A percentile compares a stretch with the other conserved stretches of the same genome.
Conservation (phyloP, 2,888 invertebrate genomes). For the Thalpophila matura region DNA sequence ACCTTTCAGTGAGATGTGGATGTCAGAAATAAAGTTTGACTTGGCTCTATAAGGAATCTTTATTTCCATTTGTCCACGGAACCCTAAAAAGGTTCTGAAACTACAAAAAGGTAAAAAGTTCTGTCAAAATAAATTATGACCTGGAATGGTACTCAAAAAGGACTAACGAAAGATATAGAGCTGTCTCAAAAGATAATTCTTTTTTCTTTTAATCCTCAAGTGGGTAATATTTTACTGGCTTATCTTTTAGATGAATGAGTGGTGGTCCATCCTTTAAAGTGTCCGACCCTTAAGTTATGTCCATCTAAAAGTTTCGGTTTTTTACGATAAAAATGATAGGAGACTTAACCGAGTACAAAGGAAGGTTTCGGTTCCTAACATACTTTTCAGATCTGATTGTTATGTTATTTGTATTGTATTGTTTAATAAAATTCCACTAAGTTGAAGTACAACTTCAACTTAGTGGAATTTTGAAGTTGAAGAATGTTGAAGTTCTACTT, state of each 20-base stretch:
- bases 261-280: background rate
- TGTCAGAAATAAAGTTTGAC: too few species aligned
- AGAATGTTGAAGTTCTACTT: too few species aligned
- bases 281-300: conserved; percentile 2
- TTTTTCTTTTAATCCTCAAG: conserved; percentile 49
- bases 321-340: too few species aligned
- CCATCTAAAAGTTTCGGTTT: background rate
- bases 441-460: too few species aligned
- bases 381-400: too few species aligned
- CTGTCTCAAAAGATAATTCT: conserved; percentile 36
- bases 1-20: too few species aligned
- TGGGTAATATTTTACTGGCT: conserved; percentile 49
- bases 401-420: too few species aligned
- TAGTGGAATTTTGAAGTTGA: too few species aligned
- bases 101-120: conserved; percentile 10
- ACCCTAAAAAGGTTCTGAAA: background rate
- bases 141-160: conserved; percentile 34
- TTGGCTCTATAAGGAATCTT: too few species aligned
- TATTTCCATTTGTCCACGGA: background rate
- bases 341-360: too few species aligned
- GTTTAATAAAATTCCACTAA: too few species aligned
- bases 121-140: conserved; percentile 19
- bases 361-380: too few species aligned
- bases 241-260: conserved; percentile 45
- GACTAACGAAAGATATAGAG: conserved; percentile 39